Evolutionary conservation across 2,113 vertebrate genomes (phyloP).

Genomic region (Colossoma macropomum): DNA sequence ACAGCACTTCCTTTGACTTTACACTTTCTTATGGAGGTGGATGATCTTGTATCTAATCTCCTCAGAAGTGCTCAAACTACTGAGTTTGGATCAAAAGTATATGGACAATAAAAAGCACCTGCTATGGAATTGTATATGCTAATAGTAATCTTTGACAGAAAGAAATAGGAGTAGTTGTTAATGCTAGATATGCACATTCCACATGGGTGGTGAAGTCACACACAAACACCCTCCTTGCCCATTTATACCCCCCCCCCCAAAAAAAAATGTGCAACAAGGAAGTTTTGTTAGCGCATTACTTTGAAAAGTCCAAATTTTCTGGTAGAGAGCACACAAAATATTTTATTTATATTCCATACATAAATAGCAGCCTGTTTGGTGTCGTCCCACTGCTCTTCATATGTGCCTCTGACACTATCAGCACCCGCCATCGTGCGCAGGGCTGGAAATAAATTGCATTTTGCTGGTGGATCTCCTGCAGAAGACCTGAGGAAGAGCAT

Average conservation of each 20-base stretch:
- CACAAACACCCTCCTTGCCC: background rate
- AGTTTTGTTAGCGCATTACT: slow-evolving; percentile 55
- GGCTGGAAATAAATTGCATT: slow-evolving; percentile 83
- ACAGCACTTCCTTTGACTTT: too few species aligned
- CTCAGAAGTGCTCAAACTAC: too few species aligned
- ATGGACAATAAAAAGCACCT: background rate
- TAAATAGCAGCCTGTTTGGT: slow-evolving; percentile 80
- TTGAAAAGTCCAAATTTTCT: slow-evolving; percentile 57
- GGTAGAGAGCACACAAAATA: slow-evolving; percentile 68
- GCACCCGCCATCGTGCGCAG: slow-evolving; percentile 77
- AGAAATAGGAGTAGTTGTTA: slow-evolving; percentile 56
- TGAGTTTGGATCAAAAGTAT: too few species aligned
- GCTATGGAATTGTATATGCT: background rate
- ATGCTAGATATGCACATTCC: background rate
- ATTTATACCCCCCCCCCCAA: background rate
- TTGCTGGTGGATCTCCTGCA: slow-evolving; percentile 71
- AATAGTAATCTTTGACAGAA: slow-evolving; percentile 26
- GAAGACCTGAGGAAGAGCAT: slow-evolving; percentile 74
- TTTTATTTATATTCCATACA: slow-evolving; percentile 83
- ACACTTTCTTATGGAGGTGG: too few species aligned
- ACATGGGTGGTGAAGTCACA: background rate
- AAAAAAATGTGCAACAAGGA: slow-evolving; percentile 35
- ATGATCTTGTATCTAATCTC: too few species aligned
- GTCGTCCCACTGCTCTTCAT: slow-evolving; percentile 78
- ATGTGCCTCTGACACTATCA: slow-evolving; percentile 82